These are phyloP conservation scores for Proales similis DNA, from an alignment of 1,140 invertebrate genomes.

Conservation along the genomic window DNA sequence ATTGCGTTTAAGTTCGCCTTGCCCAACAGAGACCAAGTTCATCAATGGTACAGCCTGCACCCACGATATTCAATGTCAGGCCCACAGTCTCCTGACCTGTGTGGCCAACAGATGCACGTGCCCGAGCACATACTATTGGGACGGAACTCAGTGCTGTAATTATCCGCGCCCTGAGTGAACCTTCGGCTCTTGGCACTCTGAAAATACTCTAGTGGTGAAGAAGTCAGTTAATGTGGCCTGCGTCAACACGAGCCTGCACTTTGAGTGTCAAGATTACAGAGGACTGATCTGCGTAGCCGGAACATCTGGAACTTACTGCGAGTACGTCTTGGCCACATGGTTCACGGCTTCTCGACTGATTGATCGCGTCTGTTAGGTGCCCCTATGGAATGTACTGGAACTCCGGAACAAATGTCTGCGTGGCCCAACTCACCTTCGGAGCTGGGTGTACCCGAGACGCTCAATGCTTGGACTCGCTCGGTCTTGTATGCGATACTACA, in stretches of 20 bases:
- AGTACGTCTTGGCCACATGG: too few relatives aligned
- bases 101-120: conserved; percentile 20
- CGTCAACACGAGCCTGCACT: not conserved
- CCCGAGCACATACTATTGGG: conserved; percentile 6
- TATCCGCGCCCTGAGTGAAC: too few relatives aligned
- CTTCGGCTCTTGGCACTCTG: not conserved
- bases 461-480: not conserved
- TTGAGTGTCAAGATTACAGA: conserved; percentile 26
- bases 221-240: conserved; percentile 19
- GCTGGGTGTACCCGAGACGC: not conserved
- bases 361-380: too few relatives aligned
- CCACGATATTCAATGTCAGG: conserved; percentile 16
- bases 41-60: conserved; percentile 28
- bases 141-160: conserved; percentile 11
- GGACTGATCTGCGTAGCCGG: conserved; percentile 3
- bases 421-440: not conserved
- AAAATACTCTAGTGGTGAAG: conserved; percentile 2
- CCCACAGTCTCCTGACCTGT: conserved; percentile 17
- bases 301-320: not conserved
- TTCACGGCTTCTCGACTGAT: too few relatives aligned
- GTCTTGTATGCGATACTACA: not conserved
- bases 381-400: too few relatives aligned
- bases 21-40: not conserved
- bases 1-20: too few relatives aligned
- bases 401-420: not conserved